Evolutionary conservation across 2,797 vertebrate species (phyloP), one percentile per base, ranked within the genome.

Genomic region (Acanthopagrus latus): DNA sequence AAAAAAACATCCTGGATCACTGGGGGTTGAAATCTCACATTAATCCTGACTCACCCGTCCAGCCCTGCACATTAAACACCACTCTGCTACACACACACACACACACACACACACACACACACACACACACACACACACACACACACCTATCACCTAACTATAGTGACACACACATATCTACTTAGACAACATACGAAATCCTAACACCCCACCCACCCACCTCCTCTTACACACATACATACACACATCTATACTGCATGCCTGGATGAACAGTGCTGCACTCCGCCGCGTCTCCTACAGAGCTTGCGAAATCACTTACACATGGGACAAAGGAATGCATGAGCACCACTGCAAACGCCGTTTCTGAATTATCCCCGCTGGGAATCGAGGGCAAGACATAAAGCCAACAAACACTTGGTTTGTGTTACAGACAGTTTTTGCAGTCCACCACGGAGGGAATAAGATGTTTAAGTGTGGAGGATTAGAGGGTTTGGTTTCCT

Each of bases 11-110:
- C 78, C 70, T n/a, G 76, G 77, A 80, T 90, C 81, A 86, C 52
- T 88, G 77, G 65, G 70, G 68, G 55, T 76, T 78, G 74, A 90
- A 87, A 89, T 90, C 84, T 89, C 79, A 51, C 80, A 91, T 91
- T 93, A 92, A 94, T 91, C 89, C 87, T 76, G 44, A 59, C 82
- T 86, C 81, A 82, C 62, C 81, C 82, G 80, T 77, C 70, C 83
- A 84, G 67, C 54, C 67, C 56, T 76, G 71, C 54, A 90, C 82
- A 91, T 90, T 88, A 89, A 90, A 80, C 76, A 84, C 71, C 52
- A 74, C 68, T 80, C 74, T 74, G 51, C 38, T 14, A 38, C 51
- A 67, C 73, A 62, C 58, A 41, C 60, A 0, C 18, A 23, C 50
- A 29, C 75, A 71, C 41, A 57, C 25, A 64, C 54, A 75, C 64